Conservation (phyloP, 2,888 invertebrate genomes). For the Odiellus spinosus region DNA sequence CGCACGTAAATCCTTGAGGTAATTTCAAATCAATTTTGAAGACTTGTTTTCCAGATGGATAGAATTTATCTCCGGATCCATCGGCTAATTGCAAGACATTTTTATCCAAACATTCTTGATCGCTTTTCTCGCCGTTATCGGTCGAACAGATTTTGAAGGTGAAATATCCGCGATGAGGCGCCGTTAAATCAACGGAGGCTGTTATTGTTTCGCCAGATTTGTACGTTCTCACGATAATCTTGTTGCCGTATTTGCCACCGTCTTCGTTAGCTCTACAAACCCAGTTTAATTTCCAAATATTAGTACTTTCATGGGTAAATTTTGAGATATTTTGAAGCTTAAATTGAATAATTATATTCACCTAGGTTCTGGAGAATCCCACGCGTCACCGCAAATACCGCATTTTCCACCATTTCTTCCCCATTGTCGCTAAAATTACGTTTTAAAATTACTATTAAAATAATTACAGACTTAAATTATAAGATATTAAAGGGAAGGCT, state of each 20-base stretch:
- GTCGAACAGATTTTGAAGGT: constrained; percentile 28
- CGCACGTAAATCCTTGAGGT: constrained; percentile 25
- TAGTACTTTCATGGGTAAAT: no score
- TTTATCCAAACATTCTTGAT: constrained; percentile 49
- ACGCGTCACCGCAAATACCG: constrained; percentile 78
- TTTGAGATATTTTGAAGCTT: no score
- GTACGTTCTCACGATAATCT: constrained; percentile 26
- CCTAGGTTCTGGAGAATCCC: constrained; percentile 26
- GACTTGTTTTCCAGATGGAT: background rate
- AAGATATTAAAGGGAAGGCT: no score
- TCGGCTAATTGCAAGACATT: constrained; percentile 47
- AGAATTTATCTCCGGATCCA: constrained; percentile 37
- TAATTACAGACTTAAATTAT: no score
- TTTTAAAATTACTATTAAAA: constrained; percentile 16
- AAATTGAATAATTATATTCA: no score
- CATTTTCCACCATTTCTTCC: constrained; percentile 46
- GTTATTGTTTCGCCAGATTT: constrained; percentile 21
- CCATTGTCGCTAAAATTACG: constrained; percentile 19
- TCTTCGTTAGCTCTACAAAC: constrained; percentile 27
- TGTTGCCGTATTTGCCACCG: constrained; percentile 26
- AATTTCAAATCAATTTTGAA: constrained; percentile 18
- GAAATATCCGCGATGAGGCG: constrained; percentile 28
- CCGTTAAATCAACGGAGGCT: constrained; percentile 23
- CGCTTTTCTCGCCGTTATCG: constrained; percentile 21
- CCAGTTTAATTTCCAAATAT: no score